Conservation (phyloP, 2,888 invertebrate genomes). For the Sphecodes monilicornis region DNA sequence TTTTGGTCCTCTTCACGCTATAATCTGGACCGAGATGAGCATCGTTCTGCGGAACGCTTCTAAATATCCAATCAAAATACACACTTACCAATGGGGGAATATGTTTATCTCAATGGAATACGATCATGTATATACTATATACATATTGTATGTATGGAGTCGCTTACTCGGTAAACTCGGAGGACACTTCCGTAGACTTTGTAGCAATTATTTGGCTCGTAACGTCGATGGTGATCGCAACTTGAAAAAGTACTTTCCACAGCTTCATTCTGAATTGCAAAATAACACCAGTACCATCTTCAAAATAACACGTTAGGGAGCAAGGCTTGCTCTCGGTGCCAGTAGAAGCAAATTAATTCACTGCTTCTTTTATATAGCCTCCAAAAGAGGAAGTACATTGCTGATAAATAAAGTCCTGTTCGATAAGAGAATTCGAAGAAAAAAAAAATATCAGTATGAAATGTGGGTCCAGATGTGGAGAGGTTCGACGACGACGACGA, state of each 20-base stretch:
- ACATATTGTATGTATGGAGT: neutral
- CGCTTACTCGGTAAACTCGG: slow-evolving; percentile 42
- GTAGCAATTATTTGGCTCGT: neutral
- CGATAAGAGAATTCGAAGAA: slow-evolving; percentile 73
- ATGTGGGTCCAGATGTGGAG: neutral
- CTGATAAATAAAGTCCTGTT: slow-evolving; percentile 69
- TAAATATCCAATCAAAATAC: slow-evolving; percentile 6
- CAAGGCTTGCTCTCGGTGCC: neutral
- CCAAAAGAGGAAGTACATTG: slow-evolving; percentile 75
- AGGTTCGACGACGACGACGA: too few relatives aligned
- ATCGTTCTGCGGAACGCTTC: slow-evolving; percentile 18
- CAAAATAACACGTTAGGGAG: neutral
- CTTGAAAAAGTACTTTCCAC: slow-evolving; percentile 20
- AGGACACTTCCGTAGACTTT: slow-evolving; percentile 14
- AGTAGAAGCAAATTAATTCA: slow-evolving; percentile 35
- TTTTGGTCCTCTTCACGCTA: slow-evolving; percentile 37
- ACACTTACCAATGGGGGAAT: too few relatives aligned
- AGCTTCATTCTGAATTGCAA: slow-evolving; percentile 42
- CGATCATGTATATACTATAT: neutral
- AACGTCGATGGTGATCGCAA: slow-evolving; percentile 21
- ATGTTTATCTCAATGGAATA: neutral
- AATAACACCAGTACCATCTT: neutral
- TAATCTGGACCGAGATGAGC: neutral
- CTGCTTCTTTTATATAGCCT: slow-evolving; percentile 66
- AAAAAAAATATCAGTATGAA: slow-evolving; percentile 56